Evolutionary conservation across 2,888 invertebrate species (phyloP).

Genomic region (Junonia oenone): DNA sequence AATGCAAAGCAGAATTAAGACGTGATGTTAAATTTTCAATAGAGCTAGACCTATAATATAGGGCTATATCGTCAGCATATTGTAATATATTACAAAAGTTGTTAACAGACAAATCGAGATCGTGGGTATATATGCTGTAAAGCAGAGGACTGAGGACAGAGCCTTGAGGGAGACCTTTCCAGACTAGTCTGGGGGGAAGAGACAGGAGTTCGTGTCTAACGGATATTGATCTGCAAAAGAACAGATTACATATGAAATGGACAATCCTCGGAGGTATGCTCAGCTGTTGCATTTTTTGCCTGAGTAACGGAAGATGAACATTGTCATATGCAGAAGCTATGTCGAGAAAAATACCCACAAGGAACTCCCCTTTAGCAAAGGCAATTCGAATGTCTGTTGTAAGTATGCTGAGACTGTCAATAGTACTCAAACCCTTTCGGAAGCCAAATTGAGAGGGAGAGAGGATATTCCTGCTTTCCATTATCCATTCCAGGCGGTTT

Average conservation of each 20-base stretch:
- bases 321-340: background rate
- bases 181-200: conserved; percentile 14
- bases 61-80: background rate
- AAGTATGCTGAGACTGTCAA: conserved; percentile 2
- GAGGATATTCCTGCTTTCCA: background rate
- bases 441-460: conserved; percentile 4
- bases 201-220: background rate
- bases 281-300: conserved; percentile 28
- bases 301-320: background rate
- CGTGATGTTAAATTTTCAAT: background rate
- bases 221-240: conserved; percentile 7
- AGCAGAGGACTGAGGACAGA: conserved; percentile 28
- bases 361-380: background rate
- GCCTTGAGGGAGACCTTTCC: conserved; percentile 29
- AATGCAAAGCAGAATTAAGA: background rate
- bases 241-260: conserved; percentile 25
- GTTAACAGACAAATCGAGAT: background rate
- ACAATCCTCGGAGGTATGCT: conserved; percentile 28
- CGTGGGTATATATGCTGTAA: conserved; percentile 24
- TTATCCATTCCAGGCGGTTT: conserved; percentile 6
- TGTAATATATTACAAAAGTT: background rate
- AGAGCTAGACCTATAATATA: background rate
- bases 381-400: conserved; percentile 2
- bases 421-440: conserved; percentile 1
- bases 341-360: background rate